Evolutionary conservation across 2,888 invertebrate species (phyloP).

Genomic region (Camponotus fellah): DNA sequence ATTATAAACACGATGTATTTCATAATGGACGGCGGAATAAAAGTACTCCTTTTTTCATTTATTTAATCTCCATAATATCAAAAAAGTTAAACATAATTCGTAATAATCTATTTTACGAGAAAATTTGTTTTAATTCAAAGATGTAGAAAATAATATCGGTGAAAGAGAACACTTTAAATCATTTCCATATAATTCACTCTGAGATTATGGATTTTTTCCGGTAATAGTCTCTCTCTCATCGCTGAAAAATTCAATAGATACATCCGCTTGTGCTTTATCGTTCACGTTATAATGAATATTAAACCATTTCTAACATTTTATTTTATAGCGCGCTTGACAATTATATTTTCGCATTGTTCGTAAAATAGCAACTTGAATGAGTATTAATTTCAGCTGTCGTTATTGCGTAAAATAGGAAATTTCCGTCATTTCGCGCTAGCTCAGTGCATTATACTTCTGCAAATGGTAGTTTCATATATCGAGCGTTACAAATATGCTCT

Average conservation of each 20-base stretch:
- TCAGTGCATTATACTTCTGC: conserved; percentile 29
- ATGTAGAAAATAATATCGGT: not conserved
- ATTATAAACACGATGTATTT: not conserved
- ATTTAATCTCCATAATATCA: not conserved
- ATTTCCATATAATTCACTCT: conserved; percentile 28
- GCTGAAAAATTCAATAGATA: conserved; percentile 7
- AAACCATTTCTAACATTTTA: not conserved
- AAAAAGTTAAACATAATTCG: not conserved
- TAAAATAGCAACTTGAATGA: conserved; percentile 24
- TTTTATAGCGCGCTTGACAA: conserved; percentile 18
- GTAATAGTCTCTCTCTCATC: not conserved
- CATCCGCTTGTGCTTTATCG: not conserved
- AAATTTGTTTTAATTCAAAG: not conserved
- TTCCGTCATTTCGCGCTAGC: conserved; percentile 30
- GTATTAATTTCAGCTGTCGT: conserved; percentile 37
- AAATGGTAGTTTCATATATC: conserved; percentile 45
- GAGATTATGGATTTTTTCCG: not conserved
- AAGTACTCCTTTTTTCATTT: not conserved
- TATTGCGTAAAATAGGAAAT: conserved; percentile 31
- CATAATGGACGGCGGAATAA: not conserved
- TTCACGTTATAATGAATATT: not conserved
- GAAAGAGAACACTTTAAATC: not conserved
- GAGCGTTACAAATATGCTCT: conserved; percentile 9
- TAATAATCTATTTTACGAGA: conserved; percentile 11
- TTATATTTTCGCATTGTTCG: conserved; percentile 19